Percentiles rank a stretch among this genome's conserved stretches.
Conservation (phyloP, 2,888 invertebrate species). For the Mellilla xanthometata region DNA sequence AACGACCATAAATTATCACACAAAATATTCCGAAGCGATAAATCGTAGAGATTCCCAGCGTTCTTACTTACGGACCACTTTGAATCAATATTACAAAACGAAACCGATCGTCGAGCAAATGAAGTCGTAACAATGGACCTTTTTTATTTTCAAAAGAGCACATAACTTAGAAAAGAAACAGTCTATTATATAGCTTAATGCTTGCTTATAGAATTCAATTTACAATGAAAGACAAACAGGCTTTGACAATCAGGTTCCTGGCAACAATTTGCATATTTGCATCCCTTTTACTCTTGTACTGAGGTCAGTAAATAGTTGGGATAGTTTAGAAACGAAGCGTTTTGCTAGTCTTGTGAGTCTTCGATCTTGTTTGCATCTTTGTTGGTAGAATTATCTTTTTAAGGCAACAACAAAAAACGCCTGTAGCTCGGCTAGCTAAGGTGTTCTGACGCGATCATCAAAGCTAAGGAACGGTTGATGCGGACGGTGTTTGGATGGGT, state of each 20-base stretch:
- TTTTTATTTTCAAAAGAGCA: slow-evolving; percentile 30
- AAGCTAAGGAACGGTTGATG: too few relatives aligned
- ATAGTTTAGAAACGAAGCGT: slow-evolving; percentile 22
- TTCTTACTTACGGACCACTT: slow-evolving; percentile 72
- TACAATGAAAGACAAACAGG: slow-evolving; percentile 1
- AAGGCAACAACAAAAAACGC: too few relatives aligned
- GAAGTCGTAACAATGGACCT: slow-evolving; percentile 75
- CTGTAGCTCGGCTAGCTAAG: too few relatives aligned
- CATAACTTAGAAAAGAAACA: slow-evolving; percentile 30
- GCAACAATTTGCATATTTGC: slow-evolving; percentile 60
- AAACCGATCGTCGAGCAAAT: slow-evolving; percentile 68
- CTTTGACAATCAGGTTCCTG: slow-evolving; percentile 34
- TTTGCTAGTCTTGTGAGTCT: slow-evolving; percentile 4
- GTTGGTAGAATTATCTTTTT: background rate
- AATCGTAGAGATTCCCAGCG: slow-evolving; percentile 75
- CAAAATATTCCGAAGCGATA: slow-evolving; percentile 41
- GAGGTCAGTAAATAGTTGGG: slow-evolving; percentile 43
- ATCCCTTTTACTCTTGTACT: slow-evolving; percentile 55
- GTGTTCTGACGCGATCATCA: too few relatives aligned
- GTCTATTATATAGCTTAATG: fast-evolving
- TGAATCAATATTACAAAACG: slow-evolving; percentile 74
- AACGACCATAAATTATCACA: slow-evolving; percentile 19
- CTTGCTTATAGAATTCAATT: slow-evolving; percentile 21
- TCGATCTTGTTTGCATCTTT: background rate
- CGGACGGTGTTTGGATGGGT: too few relatives aligned